phyloP scores from a whole-genome alignment of 2,113 vertebrate genomes.

The Emydura subglobosa region DNA sequence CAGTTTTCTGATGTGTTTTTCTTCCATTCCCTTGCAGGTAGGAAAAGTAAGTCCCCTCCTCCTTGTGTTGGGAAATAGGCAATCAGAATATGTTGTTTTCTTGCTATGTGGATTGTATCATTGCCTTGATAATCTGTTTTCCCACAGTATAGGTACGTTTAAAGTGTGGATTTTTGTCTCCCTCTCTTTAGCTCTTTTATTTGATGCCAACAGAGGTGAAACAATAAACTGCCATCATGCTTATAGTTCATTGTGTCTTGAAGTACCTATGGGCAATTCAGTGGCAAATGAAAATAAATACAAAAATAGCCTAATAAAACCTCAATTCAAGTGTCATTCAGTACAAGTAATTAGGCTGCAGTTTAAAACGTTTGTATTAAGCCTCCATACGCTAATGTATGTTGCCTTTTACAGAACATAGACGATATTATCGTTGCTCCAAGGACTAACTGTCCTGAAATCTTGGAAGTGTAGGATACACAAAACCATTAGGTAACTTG shows the following conservation, averaged over 20 bases:
- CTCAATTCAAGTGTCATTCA: too few species aligned
- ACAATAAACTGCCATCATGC: background rate
- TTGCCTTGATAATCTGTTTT: background rate
- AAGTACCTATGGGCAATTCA: background rate
- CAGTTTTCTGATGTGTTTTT: slow-evolving; percentile 53
- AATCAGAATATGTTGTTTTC: background rate
- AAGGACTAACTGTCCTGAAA: background rate
- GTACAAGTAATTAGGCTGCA: background rate
- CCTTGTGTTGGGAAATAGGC: background rate
- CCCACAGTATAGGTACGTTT: background rate
- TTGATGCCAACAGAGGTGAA: background rate
- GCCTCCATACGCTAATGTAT: accelerated
- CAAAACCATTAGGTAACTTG: background rate
- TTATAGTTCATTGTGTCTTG: background rate
- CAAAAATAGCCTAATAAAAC: too few species aligned
- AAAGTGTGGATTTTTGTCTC: background rate
- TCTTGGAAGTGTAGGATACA: background rate
- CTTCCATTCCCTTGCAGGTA: background rate
- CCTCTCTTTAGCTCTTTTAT: background rate
- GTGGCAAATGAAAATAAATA: too few species aligned
- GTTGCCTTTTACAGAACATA: background rate
- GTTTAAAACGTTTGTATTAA: background rate
- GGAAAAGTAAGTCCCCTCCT: background rate
- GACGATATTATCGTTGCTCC: background rate
- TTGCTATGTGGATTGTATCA: background rate